phyloP scores from a whole-genome alignment of 2,888 invertebrate genomes.

The Anticlea derivata region DNA sequence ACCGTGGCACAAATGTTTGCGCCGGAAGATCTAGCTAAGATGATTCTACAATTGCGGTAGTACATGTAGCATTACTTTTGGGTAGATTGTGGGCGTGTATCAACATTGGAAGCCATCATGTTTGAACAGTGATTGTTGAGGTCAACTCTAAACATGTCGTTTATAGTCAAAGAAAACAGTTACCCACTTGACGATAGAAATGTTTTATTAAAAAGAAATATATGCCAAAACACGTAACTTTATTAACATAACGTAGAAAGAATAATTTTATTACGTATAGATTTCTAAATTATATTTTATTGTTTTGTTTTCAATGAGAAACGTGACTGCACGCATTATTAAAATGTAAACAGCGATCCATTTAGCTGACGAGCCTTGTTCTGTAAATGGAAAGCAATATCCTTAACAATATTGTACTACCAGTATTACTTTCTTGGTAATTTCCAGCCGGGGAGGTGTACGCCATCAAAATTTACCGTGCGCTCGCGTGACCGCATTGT shows the following conservation, averaged over 20 bases:
- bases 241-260: constrained; percentile 3
- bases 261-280: neutral
- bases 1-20: constrained; percentile 18
- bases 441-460: constrained; percentile 20
- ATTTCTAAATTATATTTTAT: constrained; percentile 14
- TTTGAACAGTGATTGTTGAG: constrained; percentile 52
- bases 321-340: constrained; percentile 23
- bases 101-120: constrained; percentile 53
- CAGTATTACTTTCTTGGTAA: constrained; percentile 14
- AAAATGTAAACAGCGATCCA: constrained; percentile 21
- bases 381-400: constrained; percentile 22
- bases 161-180: constrained; percentile 40
- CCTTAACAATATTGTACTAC: constrained; percentile 10
- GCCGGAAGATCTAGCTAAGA: constrained; percentile 10
- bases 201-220: constrained; percentile 24
- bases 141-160: constrained; percentile 48
- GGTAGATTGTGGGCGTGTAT: constrained; percentile 58
- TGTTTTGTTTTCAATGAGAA: constrained; percentile 17
- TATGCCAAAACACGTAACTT: constrained; percentile 17
- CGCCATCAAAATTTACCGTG: constrained; percentile 44
- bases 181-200: constrained; percentile 29
- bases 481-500: constrained; percentile 62
- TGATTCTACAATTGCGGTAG: constrained; percentile 35
- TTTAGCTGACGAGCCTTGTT: constrained; percentile 22
- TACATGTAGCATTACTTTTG: constrained; percentile 36